Base-by-base conservation (phyloP, 2,797 vertebrate genomes). In the Microctenopoma steveboyesi region DNA sequence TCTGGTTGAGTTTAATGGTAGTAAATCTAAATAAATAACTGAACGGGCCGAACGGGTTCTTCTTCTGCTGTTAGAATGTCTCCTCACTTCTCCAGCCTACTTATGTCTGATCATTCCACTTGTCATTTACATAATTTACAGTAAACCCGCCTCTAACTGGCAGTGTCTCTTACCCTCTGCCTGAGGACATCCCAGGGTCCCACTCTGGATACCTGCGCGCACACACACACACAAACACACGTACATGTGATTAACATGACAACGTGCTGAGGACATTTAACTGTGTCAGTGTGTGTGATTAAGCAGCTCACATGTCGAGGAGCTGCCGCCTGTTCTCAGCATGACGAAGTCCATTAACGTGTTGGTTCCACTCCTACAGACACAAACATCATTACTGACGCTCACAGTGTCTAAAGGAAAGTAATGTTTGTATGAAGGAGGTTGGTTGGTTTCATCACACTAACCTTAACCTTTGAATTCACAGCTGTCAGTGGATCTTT, bases 281-380 rank as follows among this genome's bases (percentile, higher is more conserved):
- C 3, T n/a, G 3, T 7, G 8, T 46, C 9, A 16, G 47, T 28
- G 53, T 27, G 12, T 16, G 0, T 28, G 2, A 49, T 35, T 14
- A 22, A 18, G 16, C 1, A 16, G 88, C 94, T 91, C 88, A 95
- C 94, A 94, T 88, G 76, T 93, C 74, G 22, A 95, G 87, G 25
- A 95, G 92, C 16, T 59, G 62, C 9, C 92, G 87, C 13, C 90
- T 79, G 79, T 92, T 94, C 58, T 93, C 93, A 4, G 91, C 82
- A 88, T 95, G 94, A 15, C 90, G 83, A 4, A 93, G 87, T 53
- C 94, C 92, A 15, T 91, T 88, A 0, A 64, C 53, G 84, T 95
- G 94, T 22, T 93, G 93, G 65, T 90, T 94, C 94, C 94, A 95
- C 85, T 94, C 93, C 94, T 95, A 55, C 69, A 72, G 27, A 39